Conservation (phyloP, 2,888 invertebrate genomes). For the Cheilosia vernalis region DNA sequence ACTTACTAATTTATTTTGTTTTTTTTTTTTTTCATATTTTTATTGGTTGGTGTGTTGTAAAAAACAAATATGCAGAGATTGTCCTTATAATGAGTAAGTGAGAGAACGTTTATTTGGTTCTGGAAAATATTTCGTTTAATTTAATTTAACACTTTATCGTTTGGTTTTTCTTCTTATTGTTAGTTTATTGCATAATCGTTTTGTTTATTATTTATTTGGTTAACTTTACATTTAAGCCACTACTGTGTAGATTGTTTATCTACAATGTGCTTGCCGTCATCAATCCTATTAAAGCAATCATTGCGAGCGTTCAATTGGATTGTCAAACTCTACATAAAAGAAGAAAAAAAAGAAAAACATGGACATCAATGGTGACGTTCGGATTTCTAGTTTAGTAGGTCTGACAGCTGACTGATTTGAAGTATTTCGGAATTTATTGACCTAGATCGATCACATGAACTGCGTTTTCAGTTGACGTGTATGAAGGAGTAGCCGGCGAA, state of each 20-base stretch:
- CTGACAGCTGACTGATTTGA: no score
- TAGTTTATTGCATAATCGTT: conserved; percentile 14
- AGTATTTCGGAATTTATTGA: no score
- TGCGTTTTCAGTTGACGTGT: no score
- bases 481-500: no score
- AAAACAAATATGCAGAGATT: conserved; percentile 38
- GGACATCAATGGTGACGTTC: no score
- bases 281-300: neutral
- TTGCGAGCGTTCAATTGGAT: no score
- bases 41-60: conserved; percentile 15
- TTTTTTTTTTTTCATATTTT: neutral
- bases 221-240: conserved; percentile 30
- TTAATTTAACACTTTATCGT: conserved; percentile 1
- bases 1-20: conserved; percentile 3
- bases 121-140: conserved; percentile 16
- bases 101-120: conserved; percentile 2
- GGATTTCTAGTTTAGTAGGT: no score
- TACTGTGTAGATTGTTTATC: neutral
- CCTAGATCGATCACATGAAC: no score
- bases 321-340: no score
- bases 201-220: conserved; percentile 1
- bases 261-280: neutral
- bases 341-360: no score
- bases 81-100: conserved; percentile 20
- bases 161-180: neutral